Conservation (phyloP, 1,140 invertebrate species). For the Cecropterus lyciades region DNA sequence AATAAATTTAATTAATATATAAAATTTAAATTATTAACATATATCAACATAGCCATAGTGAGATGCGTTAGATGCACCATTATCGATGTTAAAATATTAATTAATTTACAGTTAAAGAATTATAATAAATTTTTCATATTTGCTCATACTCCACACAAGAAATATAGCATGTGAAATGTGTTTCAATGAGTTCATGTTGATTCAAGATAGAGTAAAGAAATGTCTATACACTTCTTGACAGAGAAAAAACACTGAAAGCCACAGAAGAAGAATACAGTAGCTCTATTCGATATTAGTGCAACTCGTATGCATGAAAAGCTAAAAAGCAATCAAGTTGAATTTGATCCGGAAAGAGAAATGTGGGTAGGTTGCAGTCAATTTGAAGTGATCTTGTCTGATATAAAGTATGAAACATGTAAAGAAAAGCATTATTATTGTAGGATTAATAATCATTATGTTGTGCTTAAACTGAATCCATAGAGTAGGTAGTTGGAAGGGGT, state of each 20-base stretch:
- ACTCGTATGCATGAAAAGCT: constrained; percentile 55
- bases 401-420: no score
- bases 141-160: neutral
- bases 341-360: constrained; percentile 32
- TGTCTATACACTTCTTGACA: neutral
- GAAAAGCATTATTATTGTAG: no score
- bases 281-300: constrained; percentile 37
- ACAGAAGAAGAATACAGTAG: constrained; percentile 1
- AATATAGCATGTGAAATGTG: neutral
- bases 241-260: neutral
- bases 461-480: no score
- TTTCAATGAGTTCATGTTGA: neutral
- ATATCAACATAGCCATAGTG: constrained; percentile 23
- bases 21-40: neutral
- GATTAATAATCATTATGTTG: no score
- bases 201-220: neutral
- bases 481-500: no score
- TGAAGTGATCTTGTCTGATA: neutral
- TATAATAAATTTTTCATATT: neutral
- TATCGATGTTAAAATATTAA: constrained; percentile 14
- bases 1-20: neutral
- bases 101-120: neutral
- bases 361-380: neutral
- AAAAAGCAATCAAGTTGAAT: constrained; percentile 52
- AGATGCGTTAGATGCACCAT: constrained; percentile 28